Evolutionary conservation across 2,888 invertebrate genomes (phyloP), one percentile per base, ranked within the genome.

Genomic region (Caenorhabditis zanzibari): DNA sequence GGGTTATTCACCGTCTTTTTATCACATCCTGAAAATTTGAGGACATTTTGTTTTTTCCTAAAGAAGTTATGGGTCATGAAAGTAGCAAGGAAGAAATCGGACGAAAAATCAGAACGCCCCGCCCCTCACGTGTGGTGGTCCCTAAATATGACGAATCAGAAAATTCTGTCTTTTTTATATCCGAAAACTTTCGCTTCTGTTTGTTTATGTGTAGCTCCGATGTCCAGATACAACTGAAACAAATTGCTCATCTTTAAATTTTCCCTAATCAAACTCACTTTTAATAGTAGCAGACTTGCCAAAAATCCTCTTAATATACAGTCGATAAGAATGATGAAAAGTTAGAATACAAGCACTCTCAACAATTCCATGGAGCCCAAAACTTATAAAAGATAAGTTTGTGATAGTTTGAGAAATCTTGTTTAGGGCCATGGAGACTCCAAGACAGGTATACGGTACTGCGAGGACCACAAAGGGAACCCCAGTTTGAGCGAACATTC

Each of bases 341-440:
- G 61, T 41, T 2, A 61, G 14, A 24, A 41, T 24, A 61, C 61
- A 61, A 1, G 22, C 16, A 14, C 72, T 72, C 35, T 72, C 72
- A 5, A 58, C 59, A 16, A 72, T 47, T 9, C 72, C 59, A 59
- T 72, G 72, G 12, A 59, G 12, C 5, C 47, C 72, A 49, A 72
- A 72, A 28, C 47, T 59, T 1, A 59, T 19, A 35, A 72, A 32
- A 19, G 59, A 35, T 22, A 49, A 16, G 16, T 72, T 72, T 1
- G 56, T 58, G n/a, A 71, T 71, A 14, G 26, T 19, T 14, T 71
- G 71, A 28, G 71, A 58, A 3, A 58, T 26, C 9, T 14, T 38
- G 28, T 32, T 7, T 0, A 28, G n/a, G n/a, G 58, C 56, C 28
- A 71, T 44, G 3, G 38, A 58, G 0, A 44, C 56, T 9, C 26